Evolutionary conservation across 2,113 vertebrate genomes (phyloP).

Genomic region (Chrysochloris asiatica): DNA sequence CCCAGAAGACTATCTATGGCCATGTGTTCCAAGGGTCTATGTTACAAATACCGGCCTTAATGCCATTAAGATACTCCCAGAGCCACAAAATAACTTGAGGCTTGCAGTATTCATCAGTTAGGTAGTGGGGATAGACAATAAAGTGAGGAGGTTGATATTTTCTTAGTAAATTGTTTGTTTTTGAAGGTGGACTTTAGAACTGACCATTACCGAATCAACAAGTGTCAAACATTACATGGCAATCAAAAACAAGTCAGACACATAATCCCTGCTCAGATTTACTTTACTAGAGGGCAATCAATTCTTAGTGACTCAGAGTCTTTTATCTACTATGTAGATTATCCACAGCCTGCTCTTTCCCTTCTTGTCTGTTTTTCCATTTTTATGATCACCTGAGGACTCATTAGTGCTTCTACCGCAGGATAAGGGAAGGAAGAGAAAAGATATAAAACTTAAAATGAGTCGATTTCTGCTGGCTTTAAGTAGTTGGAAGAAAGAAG

Average conservation of each 20-base stretch:
- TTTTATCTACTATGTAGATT: conserved; percentile 69
- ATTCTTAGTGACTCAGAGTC: conserved; percentile 53
- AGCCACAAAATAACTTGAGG: background rate
- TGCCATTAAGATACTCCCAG: background rate
- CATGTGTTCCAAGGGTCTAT: background rate
- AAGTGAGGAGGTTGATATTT: background rate
- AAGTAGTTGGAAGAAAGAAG: conserved; percentile 50
- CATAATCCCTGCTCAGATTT: conserved; percentile 37
- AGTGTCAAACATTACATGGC: conserved; percentile 37
- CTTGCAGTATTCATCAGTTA: background rate
- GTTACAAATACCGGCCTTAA: conserved; percentile 1
- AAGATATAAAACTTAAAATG: conserved; percentile 71
- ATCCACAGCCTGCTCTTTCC: conserved; percentile 17
- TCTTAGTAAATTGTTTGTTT: background rate
- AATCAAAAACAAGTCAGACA: conserved; percentile 57
- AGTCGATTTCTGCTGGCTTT: conserved; percentile 69
- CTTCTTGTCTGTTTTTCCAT: conserved; percentile 40
- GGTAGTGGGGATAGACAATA: background rate
- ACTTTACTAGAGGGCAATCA: conserved; percentile 50
- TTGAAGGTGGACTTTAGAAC: conserved; percentile 16
- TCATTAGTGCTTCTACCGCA: conserved; percentile 71
- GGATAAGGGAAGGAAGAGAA: conserved; percentile 67
- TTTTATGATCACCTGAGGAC: conserved; percentile 74
- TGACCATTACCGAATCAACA: conserved; percentile 30
- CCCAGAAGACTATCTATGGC: background rate